Evolutionary conservation across 1,140 invertebrate genomes (phyloP).

Genomic region (Probaryconus sp.): DNA sequence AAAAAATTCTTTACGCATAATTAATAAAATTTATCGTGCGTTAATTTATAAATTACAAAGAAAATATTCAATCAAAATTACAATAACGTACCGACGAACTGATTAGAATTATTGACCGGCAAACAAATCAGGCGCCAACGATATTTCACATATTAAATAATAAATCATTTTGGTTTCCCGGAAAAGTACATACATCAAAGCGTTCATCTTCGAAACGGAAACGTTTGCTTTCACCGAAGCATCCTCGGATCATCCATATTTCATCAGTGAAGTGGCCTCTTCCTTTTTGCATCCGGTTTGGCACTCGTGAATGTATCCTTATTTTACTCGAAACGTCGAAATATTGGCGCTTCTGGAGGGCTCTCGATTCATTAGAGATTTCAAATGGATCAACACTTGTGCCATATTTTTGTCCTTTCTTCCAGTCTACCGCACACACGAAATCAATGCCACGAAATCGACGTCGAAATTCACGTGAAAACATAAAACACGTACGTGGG

Average conservation of each 20-base stretch:
- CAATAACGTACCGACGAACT: neutral
- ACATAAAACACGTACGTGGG: slow-evolving; percentile 40
- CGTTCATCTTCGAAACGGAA: slow-evolving; percentile 16
- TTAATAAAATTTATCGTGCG: no score
- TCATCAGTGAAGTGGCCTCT: slow-evolving; percentile 29
- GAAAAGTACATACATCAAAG: slow-evolving; percentile 7
- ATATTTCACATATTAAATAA: slow-evolving; percentile 2
- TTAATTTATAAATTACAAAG: no score
- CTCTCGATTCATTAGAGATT: slow-evolving; percentile 34
- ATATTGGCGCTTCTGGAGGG: slow-evolving; percentile 4
- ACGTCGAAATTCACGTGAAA: neutral
- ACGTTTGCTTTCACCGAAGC: slow-evolving; percentile 26
- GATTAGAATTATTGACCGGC: neutral
- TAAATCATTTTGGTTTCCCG: slow-evolving; percentile 2
- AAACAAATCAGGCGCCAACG: no score
- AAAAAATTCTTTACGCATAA: no score
- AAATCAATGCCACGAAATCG: slow-evolving; percentile 53
- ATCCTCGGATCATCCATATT: slow-evolving; percentile 27
- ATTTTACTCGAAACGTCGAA: slow-evolving; percentile 2
- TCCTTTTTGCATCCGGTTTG: slow-evolving; percentile 15
- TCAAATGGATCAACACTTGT: slow-evolving; percentile 13
- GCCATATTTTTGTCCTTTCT: slow-evolving; percentile 17
- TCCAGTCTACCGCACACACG: slow-evolving; percentile 5
- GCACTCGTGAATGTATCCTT: slow-evolving; percentile 11
- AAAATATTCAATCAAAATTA: neutral